These are phyloP conservation scores for Xanthostigma xanthostigma DNA, from an alignment of 2,888 invertebrate genomes.

Conservation along the genomic window DNA sequence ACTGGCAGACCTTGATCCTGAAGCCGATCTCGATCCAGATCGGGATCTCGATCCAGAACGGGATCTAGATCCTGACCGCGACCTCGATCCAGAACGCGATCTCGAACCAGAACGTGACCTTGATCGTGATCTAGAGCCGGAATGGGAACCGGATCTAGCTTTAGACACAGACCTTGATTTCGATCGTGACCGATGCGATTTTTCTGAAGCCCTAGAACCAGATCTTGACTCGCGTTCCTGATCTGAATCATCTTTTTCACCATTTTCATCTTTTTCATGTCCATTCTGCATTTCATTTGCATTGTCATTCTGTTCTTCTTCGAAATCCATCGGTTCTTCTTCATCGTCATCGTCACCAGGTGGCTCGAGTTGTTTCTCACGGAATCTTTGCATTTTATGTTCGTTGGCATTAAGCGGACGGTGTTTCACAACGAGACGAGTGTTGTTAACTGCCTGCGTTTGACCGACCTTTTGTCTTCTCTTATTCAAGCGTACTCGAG, in stretches of 20 bases:
- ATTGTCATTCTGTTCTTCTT: constrained; percentile 53
- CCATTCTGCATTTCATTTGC: constrained; percentile 38
- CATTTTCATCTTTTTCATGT: constrained; percentile 27
- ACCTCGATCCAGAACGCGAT: constrained; percentile 23
- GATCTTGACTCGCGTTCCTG: constrained; percentile 19
- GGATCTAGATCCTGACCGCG: constrained; percentile 27
- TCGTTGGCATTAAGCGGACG: constrained; percentile 73
- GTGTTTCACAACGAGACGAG: constrained; percentile 79
- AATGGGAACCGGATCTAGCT: constrained; percentile 20
- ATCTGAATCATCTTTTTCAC: constrained; percentile 19
- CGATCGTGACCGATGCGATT: constrained; percentile 19
- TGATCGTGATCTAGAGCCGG: constrained; percentile 20
- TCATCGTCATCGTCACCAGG: constrained; percentile 52
- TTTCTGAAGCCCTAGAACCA: constrained; percentile 12
- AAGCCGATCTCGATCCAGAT: constrained; percentile 17
- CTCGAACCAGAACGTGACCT: constrained; percentile 16
- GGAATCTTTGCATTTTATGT: constrained; percentile 68
- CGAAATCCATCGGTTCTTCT: constrained; percentile 40
- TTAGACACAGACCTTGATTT: constrained; percentile 19
- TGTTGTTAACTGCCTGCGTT: constrained; percentile 48
- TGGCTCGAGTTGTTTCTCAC: constrained; percentile 81
- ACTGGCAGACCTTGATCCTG: constrained; percentile 13
- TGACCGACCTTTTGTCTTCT: constrained; percentile 66
- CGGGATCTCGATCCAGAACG: constrained; percentile 26
- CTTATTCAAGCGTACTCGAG: constrained; percentile 86